Percentiles rank a stretch among this genome's conserved stretches.
phyloP scores from a whole-genome alignment of 2,888 invertebrate genomes.

The Latheticus oryzae region DNA sequence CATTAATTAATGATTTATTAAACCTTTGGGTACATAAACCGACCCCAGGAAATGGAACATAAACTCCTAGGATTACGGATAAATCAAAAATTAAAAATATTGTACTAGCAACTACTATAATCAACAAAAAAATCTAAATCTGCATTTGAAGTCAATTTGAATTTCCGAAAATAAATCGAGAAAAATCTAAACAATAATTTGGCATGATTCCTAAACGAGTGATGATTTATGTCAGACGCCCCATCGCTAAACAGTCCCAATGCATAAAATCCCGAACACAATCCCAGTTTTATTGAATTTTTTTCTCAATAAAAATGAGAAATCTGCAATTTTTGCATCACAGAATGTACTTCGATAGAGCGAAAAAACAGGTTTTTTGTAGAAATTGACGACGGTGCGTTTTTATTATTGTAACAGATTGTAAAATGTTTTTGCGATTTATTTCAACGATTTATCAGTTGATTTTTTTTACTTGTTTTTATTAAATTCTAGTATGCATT shows the following conservation, averaged over 20 bases:
- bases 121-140: no score
- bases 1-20: no score
- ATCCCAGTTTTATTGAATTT: slow-evolving; percentile 23
- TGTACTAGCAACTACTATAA: no score
- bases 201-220: slow-evolving; percentile 19
- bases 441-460: slow-evolving; percentile 42
- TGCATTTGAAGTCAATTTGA: no score
- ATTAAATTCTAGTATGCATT: no score
- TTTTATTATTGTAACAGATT: slow-evolving; percentile 43
- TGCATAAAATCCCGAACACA: slow-evolving; percentile 15
- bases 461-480: no score
- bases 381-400: slow-evolving; percentile 29
- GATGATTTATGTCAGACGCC: slow-evolving; percentile 14
- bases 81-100: background rate
- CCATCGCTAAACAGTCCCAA: slow-evolving; percentile 26
- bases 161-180: no score
- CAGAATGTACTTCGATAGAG: slow-evolving; percentile 11
- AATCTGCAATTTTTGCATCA: slow-evolving; percentile 17
- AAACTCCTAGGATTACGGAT: no score
- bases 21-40: no score
- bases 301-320: slow-evolving; percentile 8
- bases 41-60: no score
- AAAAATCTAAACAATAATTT: slow-evolving; percentile 33
- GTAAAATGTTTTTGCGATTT: slow-evolving; percentile 46
- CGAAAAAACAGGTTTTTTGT: slow-evolving; percentile 17